Evolutionary conservation across 2,113 vertebrate species (phyloP), one percentile per base, ranked within the genome.

Genomic region (Morone chrysops): DNA sequence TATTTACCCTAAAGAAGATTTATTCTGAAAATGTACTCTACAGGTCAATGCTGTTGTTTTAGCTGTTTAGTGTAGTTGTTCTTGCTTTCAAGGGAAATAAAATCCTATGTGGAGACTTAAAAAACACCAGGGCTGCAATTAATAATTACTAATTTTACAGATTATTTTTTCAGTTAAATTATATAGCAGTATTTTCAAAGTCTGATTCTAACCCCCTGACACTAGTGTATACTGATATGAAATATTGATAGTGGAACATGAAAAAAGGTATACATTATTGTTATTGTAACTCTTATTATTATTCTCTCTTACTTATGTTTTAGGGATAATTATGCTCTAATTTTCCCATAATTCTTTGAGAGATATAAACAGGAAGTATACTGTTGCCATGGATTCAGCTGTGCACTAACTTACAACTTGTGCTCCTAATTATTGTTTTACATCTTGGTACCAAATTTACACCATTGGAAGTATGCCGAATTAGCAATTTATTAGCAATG

Each of bases 1-100:
- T 43, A 38, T 69, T 72, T 31, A 67, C 40, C 68, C 25, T 3
- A 17, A 53, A 63, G 48, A 66, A 54, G 6, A 57, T 60, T 59
- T 73, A 17, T 36, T 48, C 50, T 56, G 38, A 66, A 72, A 72
- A 47, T 54, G 9, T 38, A 20, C 53, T 65, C 63, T n/a, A 18
- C 10, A 61, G 17, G 38, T 9, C 11, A 31, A 38, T 25, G 17
- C 65, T 45, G n/a, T 17, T 54, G 5, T 79, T 69, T 62, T 67
- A 69, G 31, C 31, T 31, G 31, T 31, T 14, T 16, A 20, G 22
- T 31, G 61, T 14, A 53, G 12, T 43, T 31, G 36, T 47, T 78
- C 18, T 18, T 60, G 40, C 16, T 12, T 53, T 47, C 1, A 53
- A 25, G 9, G 11, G 18, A 50, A 66, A 8, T 67, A 9, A 41